Conservation (phyloP, 2,797 vertebrate species). For the Tapera naevia region DNA sequence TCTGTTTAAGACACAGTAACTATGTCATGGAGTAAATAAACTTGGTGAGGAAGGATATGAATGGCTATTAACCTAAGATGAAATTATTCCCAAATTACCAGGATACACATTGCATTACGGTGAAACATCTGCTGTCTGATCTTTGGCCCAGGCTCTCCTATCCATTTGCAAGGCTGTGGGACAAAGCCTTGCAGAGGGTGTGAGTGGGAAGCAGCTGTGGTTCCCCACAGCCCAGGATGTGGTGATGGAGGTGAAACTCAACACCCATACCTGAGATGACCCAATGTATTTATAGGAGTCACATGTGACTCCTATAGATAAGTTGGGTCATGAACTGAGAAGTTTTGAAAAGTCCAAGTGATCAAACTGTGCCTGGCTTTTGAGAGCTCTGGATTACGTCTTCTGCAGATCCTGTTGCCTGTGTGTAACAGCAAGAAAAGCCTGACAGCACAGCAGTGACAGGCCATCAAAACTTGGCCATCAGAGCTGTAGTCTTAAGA, state of each 20-base stretch:
- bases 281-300: fast-evolving
- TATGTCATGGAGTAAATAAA: conserved; percentile 46
- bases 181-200: not conserved
- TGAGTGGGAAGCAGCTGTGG: not conserved
- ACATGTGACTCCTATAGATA: not conserved
- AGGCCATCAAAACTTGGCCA: not conserved
- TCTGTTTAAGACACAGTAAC: conserved; percentile 50
- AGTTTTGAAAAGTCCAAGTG: not conserved
- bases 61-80: not conserved
- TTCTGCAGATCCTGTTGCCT: not conserved
- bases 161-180: not conserved
- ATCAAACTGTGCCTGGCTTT: not conserved
- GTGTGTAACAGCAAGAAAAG: not conserved
- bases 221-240: not conserved
- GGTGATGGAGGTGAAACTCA: not conserved
- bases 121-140: not conserved
- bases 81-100: not conserved
- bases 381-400: not conserved
- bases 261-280: not conserved
- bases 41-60: conserved; percentile 21
- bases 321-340: fast-evolving
- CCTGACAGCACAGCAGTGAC: not conserved
- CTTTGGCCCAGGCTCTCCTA: not conserved
- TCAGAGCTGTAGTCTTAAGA: not conserved
- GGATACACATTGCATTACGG: not conserved